These are phyloP conservation scores for Gryllus bimaculatus DNA, from an alignment of 1,140 invertebrate species.

Conservation along the genomic window DNA sequence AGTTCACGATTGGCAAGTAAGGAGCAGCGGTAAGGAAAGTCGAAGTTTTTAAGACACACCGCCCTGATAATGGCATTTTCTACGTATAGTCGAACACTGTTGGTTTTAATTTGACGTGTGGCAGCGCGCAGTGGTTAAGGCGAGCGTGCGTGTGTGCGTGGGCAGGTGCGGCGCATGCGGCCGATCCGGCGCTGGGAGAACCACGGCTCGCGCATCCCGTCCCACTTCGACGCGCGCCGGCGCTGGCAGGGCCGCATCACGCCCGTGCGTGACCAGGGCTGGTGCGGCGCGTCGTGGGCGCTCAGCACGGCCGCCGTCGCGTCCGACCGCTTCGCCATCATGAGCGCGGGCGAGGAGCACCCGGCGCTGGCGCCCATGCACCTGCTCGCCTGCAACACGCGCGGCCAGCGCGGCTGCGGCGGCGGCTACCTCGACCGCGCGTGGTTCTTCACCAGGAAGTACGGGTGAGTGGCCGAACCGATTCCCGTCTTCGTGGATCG, in stretches of 20 bases:
- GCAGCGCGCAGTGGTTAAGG: too few relatives aligned
- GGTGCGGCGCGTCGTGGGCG: slow-evolving; percentile 90
- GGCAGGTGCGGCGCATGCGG: slow-evolving; percentile 56
- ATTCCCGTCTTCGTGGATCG: too few relatives aligned
- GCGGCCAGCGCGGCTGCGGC: slow-evolving; percentile 65
- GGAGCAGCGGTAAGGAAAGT: too few relatives aligned
- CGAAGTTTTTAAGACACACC: too few relatives aligned
- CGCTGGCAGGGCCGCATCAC: slow-evolving; percentile 66
- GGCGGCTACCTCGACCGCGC: slow-evolving; percentile 84
- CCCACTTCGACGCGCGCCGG: slow-evolving; percentile 60
- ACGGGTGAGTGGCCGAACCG: slow-evolving; percentile 51
- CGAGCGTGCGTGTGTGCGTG: too few relatives aligned
- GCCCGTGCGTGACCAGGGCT: slow-evolving; percentile 70
- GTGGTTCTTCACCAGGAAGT: slow-evolving; percentile 76
- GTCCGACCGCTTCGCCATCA: slow-evolving; percentile 68
- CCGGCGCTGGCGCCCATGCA: slow-evolving; percentile 71
- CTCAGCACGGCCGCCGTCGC: slow-evolving; percentile 74
- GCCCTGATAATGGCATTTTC: too few relatives aligned
- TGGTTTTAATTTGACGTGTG: too few relatives aligned
- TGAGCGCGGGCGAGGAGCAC: slow-evolving; percentile 64
- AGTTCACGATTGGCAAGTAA: too few relatives aligned
- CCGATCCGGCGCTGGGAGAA: slow-evolving; percentile 53
- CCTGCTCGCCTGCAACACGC: slow-evolving; percentile 72
- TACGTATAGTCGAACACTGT: too few relatives aligned
- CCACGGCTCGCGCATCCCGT: slow-evolving; percentile 42